Base-by-base conservation (phyloP, 1,140 invertebrate species). In the Vanessa tameamea region DNA sequence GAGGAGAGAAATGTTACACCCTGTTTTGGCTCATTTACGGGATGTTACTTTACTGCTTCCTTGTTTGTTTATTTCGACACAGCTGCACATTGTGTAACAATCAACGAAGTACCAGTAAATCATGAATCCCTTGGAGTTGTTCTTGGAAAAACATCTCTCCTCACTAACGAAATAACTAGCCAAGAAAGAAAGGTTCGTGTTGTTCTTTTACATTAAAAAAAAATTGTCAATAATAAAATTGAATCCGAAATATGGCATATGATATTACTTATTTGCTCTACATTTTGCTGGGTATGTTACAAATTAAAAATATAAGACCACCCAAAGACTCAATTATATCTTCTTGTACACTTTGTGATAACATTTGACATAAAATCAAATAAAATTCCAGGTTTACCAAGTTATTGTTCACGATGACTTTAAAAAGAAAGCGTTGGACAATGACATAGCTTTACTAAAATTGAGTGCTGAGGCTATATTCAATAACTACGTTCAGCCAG, bases 61-160 rank as follows among this genome's bases (percentile, higher is more conserved):
- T n/a, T 55, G 16, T 5, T 43, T 43, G 37, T 43, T 43, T 43
- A 11, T 43, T 43, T 16, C 2, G 47, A 43, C 7, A 47, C 55
- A 91, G 90, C 90, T 68, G 87, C 87, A 0, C 90, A 92, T 74
- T 92, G 90, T 51, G 78, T 79, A 0, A 84, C 85, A 4, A 70
- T 81, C 3, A 74, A 70, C 59, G 84, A 84, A 11, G 59, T 67
- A 26, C 75, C 85, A 31, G 73, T 87, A 0, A 23, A 83, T 37
- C 79, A 81, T 14, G 82, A 88, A 67, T 73, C 76, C 8, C 57
- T 90, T 47, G 82, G 79, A 37, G 84, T 89, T 0, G 66, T 85
- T 20, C 77, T 90, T 7, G 90, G 88, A 3, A 90, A 90, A 79
- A 84, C 89, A 64, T 86, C 87, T 70, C 69, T 90, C 13, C 76